Evolutionary conservation across 2,888 invertebrate species (phyloP).

Genomic region (Eupithecia exiguata): DNA sequence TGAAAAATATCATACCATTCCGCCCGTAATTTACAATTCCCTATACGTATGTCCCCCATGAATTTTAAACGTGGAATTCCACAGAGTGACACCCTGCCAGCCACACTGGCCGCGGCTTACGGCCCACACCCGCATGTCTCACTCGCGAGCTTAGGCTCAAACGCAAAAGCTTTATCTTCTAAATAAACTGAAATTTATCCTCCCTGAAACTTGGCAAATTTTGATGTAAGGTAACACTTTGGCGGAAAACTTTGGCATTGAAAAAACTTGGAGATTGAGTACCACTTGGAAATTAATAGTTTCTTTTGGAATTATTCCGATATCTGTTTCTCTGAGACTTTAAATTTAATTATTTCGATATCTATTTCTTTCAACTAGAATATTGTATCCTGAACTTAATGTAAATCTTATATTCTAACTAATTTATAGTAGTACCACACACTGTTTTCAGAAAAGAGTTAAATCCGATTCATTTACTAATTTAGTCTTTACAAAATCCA

Average conservation of each 20-base stretch:
- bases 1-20: constrained; percentile 13
- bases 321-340: neutral
- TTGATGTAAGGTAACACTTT: constrained; percentile 9
- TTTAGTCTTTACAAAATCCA: neutral
- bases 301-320: neutral
- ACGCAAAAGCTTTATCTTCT: constrained; percentile 8
- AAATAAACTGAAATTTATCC: constrained; percentile 7
- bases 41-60: constrained; percentile 15
- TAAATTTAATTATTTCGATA: too few relatives aligned
- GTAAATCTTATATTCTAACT: neutral
- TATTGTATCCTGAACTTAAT: neutral
- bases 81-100: constrained; percentile 14
- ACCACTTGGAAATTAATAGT: neutral
- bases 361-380: neutral
- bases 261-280: neutral
- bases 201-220: constrained; percentile 7
- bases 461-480: neutral
- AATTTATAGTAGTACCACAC: neutral
- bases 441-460: neutral
- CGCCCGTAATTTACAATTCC: constrained; percentile 23
- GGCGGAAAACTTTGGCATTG: constrained; percentile 1
- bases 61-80: constrained; percentile 24
- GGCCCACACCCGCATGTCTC: constrained; percentile 21
- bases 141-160: constrained; percentile 5
- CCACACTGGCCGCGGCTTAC: constrained; percentile 20